Conservation (phyloP, 2,113 vertebrate species). For the Nyctibius bracteatus region DNA sequence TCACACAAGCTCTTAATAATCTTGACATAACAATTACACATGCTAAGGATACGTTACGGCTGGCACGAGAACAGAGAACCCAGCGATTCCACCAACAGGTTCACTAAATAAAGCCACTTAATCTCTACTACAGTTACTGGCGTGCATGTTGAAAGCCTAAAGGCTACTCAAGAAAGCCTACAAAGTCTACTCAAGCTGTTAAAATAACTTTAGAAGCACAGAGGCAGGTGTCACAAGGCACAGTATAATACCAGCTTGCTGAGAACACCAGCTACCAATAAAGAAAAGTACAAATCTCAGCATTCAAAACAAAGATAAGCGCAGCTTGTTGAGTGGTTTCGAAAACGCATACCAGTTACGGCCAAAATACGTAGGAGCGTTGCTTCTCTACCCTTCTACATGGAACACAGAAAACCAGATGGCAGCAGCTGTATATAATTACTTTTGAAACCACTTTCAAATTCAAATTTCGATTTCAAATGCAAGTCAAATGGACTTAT, state of each 20-base stretch:
- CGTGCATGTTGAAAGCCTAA: background rate
- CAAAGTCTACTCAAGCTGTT: background rate
- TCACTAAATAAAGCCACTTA: background rate
- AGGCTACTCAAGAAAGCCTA: background rate
- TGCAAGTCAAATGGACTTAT: background rate
- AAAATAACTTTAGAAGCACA: background rate
- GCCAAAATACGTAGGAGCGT: background rate
- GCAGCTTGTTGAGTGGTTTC: background rate
- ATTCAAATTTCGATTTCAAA: background rate
- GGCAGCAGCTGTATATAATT: background rate
- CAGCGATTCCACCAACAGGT: background rate
- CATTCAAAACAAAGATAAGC: background rate
- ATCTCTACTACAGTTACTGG: background rate
- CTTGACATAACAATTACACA: slow-evolving; percentile 10
- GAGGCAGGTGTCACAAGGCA: background rate
- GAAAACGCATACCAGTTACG: background rate
- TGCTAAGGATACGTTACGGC: background rate
- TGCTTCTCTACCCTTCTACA: background rate
- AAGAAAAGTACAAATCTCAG: background rate
- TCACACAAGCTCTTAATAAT: slow-evolving; percentile 8
- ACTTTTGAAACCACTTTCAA: background rate
- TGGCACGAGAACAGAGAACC: background rate
- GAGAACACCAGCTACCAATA: background rate
- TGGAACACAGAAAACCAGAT: background rate
- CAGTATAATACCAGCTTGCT: background rate